Evolutionary conservation across 2,113 vertebrate species (phyloP), one percentile per base, ranked within the genome.

Genomic region (Sinocyclocheilus anshuiensis): DNA sequence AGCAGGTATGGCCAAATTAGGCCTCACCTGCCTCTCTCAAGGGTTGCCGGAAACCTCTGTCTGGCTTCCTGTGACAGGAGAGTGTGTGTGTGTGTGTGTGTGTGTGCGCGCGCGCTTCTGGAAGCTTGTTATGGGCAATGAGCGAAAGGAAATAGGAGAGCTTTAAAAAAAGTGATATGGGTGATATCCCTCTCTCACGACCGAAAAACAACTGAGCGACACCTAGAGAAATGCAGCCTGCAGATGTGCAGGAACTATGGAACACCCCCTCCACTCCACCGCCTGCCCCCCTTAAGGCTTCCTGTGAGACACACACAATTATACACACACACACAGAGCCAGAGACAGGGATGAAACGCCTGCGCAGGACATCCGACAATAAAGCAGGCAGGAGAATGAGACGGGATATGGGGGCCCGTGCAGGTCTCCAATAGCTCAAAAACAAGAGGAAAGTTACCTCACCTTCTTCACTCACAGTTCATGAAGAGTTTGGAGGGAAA

Each of bases 181-280:
- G 91, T 91, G 92, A 94, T 92, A 93, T 93, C 90, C 91, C 92
- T 91, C 78, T 87, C 63, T 92, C 88, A 87, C 90, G 89, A 76
- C 72, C 85, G 91, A 93, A 95, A 94, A 95, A 95, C 94, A 95
- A 93, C 69, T 55, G 33, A 88, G 88, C 80, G 86, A 42, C 84
- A 89, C 77, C 88, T 87, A 92, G 88, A 93, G 92, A 93, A 94
- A 94, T 93, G 91, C 87, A 93, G 88, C 83, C 59, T 84, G 93
- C 95, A 95, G 95, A 95, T 95, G 94, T 95, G 91, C 93, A 93
- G 95, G 94, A 95, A 94, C 93, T 92, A 48, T 80, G 87, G 77
- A 55, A 61, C 91, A 75, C 87, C 75, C 63, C 74, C 80, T 53
- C 78, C 33, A 53, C 61, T 48, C 81, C 83, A 81, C 36, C 77